Percentiles rank a stretch among this genome's conserved stretches.
phyloP scores from a whole-genome alignment of 2,797 vertebrate genomes.

The Poecilia velifera region DNA sequence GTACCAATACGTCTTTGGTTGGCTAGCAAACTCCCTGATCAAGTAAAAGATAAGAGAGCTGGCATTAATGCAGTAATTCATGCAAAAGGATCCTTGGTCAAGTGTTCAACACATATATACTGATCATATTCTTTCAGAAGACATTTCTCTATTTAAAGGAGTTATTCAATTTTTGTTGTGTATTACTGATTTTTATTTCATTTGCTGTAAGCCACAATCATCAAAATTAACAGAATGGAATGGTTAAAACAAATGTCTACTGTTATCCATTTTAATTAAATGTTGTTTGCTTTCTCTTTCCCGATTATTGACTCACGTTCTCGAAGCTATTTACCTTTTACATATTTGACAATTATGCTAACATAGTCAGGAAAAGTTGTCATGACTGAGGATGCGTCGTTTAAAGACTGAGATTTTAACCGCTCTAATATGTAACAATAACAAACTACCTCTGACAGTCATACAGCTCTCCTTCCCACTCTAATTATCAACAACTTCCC shows the following conservation, averaged over 20 bases:
- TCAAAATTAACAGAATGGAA: neutral
- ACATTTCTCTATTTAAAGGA: neutral
- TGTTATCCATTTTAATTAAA: neutral
- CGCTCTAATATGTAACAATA: neutral
- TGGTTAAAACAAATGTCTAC: neutral
- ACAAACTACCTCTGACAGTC: neutral
- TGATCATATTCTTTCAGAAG: too few relatives aligned
- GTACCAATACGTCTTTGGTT: neutral
- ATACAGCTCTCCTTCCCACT: neutral
- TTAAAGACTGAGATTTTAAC: neutral
- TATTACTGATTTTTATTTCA: neutral
- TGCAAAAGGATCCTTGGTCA: neutral
- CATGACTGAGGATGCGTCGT: neutral
- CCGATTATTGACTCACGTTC: neutral
- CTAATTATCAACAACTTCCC: slow-evolving; percentile 34
- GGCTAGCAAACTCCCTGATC: neutral
- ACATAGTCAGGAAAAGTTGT: neutral
- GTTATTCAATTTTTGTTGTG: neutral
- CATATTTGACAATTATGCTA: neutral
- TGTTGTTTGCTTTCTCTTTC: neutral
- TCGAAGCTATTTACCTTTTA: neutral
- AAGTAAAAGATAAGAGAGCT: neutral
- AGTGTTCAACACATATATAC: neutral
- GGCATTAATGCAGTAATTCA: neutral
- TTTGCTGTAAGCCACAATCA: neutral